These are phyloP conservation scores for Oreamnos americanus DNA, from an alignment of 2,113 vertebrate genomes.

Conservation along the genomic window DNA sequence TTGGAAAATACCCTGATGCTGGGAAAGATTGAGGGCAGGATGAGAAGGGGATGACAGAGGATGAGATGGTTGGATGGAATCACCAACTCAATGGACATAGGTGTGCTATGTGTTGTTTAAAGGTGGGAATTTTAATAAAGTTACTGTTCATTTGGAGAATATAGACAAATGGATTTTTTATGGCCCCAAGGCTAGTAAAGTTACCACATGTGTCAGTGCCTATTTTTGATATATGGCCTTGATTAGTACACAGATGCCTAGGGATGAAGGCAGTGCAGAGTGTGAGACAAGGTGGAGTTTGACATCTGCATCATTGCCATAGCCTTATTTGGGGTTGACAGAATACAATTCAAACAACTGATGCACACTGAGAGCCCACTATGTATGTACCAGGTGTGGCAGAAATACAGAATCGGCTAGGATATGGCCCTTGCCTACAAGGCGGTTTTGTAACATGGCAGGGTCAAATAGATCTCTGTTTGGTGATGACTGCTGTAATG, in stretches of 20 bases:
- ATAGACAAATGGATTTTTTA: slow-evolving; percentile 39
- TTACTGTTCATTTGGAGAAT: slow-evolving; percentile 13
- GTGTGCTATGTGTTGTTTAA: slow-evolving; percentile 31
- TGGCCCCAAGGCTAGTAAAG: neutral
- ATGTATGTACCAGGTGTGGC: neutral
- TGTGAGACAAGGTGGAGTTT: neutral
- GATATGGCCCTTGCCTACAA: neutral
- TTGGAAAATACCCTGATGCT: neutral
- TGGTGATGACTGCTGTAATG: neutral
- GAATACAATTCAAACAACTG: neutral
- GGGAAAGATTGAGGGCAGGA: neutral
- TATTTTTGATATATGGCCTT: slow-evolving; percentile 17
- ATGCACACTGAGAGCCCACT: neutral
- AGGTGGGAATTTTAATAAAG: slow-evolving; percentile 56
- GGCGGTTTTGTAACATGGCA: neutral
- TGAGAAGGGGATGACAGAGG: neutral
- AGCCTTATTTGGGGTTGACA: neutral
- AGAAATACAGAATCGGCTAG: neutral
- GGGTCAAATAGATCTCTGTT: neutral
- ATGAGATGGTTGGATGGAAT: neutral
- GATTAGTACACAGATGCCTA: neutral
- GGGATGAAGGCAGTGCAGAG: neutral
- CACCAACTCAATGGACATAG: neutral
- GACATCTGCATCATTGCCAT: neutral
- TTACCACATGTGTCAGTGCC: neutral